Percentiles rank a stretch among this genome's conserved stretches.
Conservation (phyloP, 2,888 invertebrate genomes). For the Pyrochroa serraticornis region DNA sequence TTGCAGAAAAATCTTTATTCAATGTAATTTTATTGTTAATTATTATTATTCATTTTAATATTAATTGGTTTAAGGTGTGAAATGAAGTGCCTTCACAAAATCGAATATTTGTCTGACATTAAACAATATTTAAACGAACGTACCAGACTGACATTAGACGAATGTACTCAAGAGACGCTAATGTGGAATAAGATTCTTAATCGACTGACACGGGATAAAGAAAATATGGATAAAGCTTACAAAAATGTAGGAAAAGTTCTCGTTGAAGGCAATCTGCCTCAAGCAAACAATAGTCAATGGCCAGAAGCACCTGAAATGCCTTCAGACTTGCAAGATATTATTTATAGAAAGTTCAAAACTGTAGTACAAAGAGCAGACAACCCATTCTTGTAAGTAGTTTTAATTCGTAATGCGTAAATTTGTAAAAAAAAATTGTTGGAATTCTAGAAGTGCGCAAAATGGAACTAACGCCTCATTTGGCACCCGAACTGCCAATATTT, state of each 20-base stretch:
- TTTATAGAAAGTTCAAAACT: conserved; percentile 14
- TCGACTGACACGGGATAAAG: conserved; percentile 8
- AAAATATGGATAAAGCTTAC: conserved; percentile 13
- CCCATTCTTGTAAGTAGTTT: not conserved
- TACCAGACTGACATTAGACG: conserved; percentile 5
- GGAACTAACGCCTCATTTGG: too few species aligned
- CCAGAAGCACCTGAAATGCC: conserved; percentile 14
- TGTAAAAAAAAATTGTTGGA: not conserved
- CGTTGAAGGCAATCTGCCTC: not conserved
- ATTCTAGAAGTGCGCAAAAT: too few species aligned
- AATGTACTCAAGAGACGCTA: conserved; percentile 11
- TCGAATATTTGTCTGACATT: conserved; percentile 15
- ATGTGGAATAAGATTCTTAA: conserved; percentile 12
- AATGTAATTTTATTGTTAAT: conserved; percentile 1
- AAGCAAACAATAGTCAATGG: conserved; percentile 7
- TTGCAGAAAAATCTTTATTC: conserved; percentile 15
- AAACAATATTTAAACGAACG: conserved; percentile 3
- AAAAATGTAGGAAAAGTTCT: conserved; percentile 8
- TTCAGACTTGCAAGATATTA: conserved; percentile 14
- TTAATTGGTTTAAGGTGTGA: conserved; percentile 7
- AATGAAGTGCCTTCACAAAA: conserved; percentile 15
- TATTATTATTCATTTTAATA: not conserved
- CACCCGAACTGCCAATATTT: too few species aligned
- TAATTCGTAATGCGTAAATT: not conserved
- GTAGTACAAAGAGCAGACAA: conserved; percentile 4